These are phyloP conservation scores for Mythimna vitellina DNA, from an alignment of 2,888 invertebrate species.

Conservation along the genomic window DNA sequence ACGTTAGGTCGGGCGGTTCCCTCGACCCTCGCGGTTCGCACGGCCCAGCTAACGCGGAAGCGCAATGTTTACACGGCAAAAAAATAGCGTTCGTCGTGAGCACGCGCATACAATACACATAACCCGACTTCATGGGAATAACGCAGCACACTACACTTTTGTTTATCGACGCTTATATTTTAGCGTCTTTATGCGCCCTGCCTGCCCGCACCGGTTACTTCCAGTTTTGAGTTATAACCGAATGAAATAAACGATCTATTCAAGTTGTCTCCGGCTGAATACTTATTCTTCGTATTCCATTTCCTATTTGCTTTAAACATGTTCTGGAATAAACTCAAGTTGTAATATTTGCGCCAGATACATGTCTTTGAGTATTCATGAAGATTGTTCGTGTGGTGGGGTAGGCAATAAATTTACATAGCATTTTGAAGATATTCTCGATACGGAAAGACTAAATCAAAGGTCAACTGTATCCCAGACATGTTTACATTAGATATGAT, in stretches of 20 bases:
- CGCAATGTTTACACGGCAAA: conserved; percentile 81
- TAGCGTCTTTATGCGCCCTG: conserved; percentile 53
- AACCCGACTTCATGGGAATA: conserved; percentile 74
- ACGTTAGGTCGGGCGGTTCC: conserved; percentile 80
- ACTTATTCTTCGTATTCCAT: conserved; percentile 50
- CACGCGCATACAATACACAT: conserved; percentile 78
- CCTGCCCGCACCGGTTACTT: conserved; percentile 49
- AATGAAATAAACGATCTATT: conserved; percentile 57
- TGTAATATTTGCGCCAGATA: conserved; percentile 50
- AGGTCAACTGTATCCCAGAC: conserved; percentile 64
- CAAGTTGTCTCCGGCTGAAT: conserved; percentile 45
- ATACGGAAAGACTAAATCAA: conserved; percentile 62
- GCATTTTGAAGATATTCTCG: conserved; percentile 48
- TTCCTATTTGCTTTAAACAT: conserved; percentile 45
- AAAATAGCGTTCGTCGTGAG: conserved; percentile 75
- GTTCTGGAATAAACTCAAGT: conserved; percentile 46
- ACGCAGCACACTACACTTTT: conserved; percentile 53
- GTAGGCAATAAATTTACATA: conserved; percentile 48
- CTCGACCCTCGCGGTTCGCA: conserved; percentile 86
- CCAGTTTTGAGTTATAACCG: conserved; percentile 57
- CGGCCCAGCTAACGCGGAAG: conserved; percentile 84
- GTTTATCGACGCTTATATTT: conserved; percentile 59
- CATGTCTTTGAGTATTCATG: conserved; percentile 49
- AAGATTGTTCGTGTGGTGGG: conserved; percentile 34
- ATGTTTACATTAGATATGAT: conserved; percentile 63